A percentile compares a stretch with the other conserved stretches of the same genome.
Conservation (phyloP, 1,140 invertebrate species). For the Sweltsa coloradensis region DNA sequence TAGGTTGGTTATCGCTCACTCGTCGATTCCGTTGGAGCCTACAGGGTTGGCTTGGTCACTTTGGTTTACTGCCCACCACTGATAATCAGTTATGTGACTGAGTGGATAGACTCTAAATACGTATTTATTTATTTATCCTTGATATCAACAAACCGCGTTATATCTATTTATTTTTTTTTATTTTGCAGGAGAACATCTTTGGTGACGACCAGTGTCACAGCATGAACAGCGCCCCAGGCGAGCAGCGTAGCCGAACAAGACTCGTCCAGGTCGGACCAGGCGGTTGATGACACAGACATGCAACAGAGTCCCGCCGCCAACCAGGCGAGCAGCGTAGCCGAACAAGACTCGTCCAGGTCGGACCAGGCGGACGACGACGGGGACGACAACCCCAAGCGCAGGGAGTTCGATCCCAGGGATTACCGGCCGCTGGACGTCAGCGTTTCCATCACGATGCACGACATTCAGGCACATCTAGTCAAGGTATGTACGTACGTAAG, state of each 20-base stretch:
- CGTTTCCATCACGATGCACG: conserved; percentile 88
- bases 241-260: background rate
- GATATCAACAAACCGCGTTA: too few relatives aligned
- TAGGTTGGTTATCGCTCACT: too few relatives aligned
- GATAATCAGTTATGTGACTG: too few relatives aligned
- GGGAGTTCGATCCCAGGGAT: conserved; percentile 66
- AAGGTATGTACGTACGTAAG: conserved; percentile 51
- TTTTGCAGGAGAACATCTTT: conserved; percentile 92
- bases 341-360: background rate
- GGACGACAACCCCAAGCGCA: conserved; percentile 38
- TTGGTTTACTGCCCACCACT: too few relatives aligned
- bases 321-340: background rate
- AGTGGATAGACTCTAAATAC: too few relatives aligned
- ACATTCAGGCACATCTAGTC: conserved; percentile 85
- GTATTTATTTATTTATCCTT: too few relatives aligned
- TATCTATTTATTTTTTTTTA: too few relatives aligned
- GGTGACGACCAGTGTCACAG: conserved; percentile 85
- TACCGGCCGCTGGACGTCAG: conserved; percentile 84
- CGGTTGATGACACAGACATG: conserved; percentile 65
- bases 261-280: background rate
- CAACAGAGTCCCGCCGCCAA: conserved; percentile 47
- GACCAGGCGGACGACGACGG: conserved; percentile 8
- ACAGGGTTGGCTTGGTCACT: too few relatives aligned
- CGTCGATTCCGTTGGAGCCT: too few relatives aligned
- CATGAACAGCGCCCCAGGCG: too few relatives aligned